phyloP scores from a whole-genome alignment of 2,888 invertebrate species.

The Dynastes tityus region DNA sequence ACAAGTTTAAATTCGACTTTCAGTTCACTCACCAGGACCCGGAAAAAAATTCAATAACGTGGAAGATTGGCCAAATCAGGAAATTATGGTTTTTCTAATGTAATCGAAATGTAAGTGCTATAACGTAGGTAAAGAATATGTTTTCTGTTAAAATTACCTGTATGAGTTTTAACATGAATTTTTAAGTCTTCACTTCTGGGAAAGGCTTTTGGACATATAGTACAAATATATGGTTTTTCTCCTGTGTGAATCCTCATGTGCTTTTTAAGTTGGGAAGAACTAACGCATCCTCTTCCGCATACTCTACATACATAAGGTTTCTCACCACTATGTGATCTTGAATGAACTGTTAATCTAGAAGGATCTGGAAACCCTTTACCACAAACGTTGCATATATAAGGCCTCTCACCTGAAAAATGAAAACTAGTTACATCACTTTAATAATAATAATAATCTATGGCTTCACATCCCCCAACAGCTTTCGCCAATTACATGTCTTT shows the following conservation, averaged over 20 bases:
- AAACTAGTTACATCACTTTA: not conserved
- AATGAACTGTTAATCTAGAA: slow-evolving; percentile 71
- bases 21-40: too few relatives aligned
- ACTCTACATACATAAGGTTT: slow-evolving; percentile 67
- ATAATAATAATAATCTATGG: too few relatives aligned
- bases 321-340: slow-evolving; percentile 70
- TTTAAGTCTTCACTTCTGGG: slow-evolving; percentile 67
- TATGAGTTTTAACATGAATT: slow-evolving; percentile 68
- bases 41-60: too few relatives aligned
- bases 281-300: slow-evolving; percentile 67
- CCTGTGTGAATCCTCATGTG: slow-evolving; percentile 71
- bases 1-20: too few relatives aligned
- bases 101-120: too few relatives aligned
- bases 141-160: slow-evolving; percentile 53
- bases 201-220: slow-evolving; percentile 67
- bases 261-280: slow-evolving; percentile 70
- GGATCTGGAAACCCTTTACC: slow-evolving; percentile 72
- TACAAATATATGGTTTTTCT: slow-evolving; percentile 70
- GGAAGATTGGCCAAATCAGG: too few relatives aligned
- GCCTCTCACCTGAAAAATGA: slow-evolving; percentile 65
- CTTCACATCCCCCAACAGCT: too few relatives aligned
- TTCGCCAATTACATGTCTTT: too few relatives aligned
- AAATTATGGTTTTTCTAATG: too few relatives aligned
- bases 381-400: slow-evolving; percentile 69
- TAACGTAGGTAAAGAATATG: not conserved